phyloP scores from a whole-genome alignment of 1,140 invertebrate genomes.

The Brachionus sp. region DNA sequence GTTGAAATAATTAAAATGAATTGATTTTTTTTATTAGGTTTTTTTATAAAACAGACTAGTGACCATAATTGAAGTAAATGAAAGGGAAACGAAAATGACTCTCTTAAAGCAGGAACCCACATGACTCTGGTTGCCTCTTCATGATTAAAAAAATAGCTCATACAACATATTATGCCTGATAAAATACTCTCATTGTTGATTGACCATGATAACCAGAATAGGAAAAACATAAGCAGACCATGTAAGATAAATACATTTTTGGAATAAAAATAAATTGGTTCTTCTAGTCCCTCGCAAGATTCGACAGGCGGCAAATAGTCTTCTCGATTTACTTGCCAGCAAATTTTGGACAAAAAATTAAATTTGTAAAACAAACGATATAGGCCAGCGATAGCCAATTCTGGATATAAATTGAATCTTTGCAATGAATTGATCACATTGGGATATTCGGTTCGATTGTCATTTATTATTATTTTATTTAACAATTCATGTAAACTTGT shows the following conservation, averaged over 20 bases:
- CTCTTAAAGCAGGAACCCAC: conserved; percentile 77
- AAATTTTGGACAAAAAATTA: conserved; percentile 58
- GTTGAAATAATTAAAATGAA: conserved; percentile 46
- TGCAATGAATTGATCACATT: conserved; percentile 73
- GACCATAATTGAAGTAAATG: conserved; percentile 62
- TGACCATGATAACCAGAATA: conserved; percentile 67
- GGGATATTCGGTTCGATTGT: conserved; percentile 75
- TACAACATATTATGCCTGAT: conserved; percentile 68
- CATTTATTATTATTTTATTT: conserved; percentile 64
- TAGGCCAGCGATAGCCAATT: conserved; percentile 63
- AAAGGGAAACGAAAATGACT: conserved; percentile 75
- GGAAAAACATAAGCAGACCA: conserved; percentile 64
- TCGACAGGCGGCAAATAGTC: conserved; percentile 65
- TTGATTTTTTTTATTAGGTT: conserved; percentile 37
- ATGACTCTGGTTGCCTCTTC: conserved; percentile 71
- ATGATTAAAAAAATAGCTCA: conserved; percentile 75
- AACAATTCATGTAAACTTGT: conserved; percentile 49
- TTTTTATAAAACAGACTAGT: conserved; percentile 59
- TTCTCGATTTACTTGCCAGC: conserved; percentile 68
- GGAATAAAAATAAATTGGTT: conserved; percentile 73
- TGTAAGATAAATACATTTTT: conserved; percentile 68
- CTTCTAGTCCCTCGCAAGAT: conserved; percentile 73
- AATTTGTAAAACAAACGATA: conserved; percentile 4
- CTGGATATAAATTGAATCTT: conserved; percentile 76
- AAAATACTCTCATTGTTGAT: conserved; percentile 59